phyloP scores from a whole-genome alignment of 1,140 invertebrate genomes.

The Bicyclus anynana region DNA sequence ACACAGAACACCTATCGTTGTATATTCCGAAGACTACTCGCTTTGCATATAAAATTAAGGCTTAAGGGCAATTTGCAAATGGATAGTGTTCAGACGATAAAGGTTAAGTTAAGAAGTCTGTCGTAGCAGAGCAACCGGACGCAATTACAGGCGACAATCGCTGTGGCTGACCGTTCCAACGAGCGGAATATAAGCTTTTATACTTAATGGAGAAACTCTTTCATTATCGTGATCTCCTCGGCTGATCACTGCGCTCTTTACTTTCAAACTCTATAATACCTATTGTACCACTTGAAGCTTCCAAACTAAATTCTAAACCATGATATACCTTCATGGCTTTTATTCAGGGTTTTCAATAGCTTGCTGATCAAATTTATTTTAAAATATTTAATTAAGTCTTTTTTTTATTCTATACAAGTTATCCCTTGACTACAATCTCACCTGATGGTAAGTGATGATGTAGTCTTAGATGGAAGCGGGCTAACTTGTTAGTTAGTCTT shows the following conservation, averaged over 20 bases:
- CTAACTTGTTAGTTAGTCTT: no score
- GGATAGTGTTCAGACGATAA: conserved; percentile 12
- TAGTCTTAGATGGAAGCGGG: no score
- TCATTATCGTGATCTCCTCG: conserved; percentile 53
- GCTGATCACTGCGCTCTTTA: conserved; percentile 14
- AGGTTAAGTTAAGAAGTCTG: conserved; percentile 25
- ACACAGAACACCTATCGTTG: conserved; percentile 1
- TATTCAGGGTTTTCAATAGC: no score
- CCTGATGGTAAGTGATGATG: no score
- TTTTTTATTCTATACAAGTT: no score
- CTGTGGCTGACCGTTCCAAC: conserved; percentile 45
- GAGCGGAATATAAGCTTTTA: conserved; percentile 56
- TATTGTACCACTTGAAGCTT: background rate
- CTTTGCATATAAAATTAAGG: conserved; percentile 26
- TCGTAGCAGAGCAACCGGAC: conserved; percentile 46
- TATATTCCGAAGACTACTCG: conserved; percentile 7
- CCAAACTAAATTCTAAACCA: background rate
- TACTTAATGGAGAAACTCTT: conserved; percentile 57
- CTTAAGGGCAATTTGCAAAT: conserved; percentile 26
- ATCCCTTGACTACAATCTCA: no score
- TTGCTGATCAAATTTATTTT: no score
- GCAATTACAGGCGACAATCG: conserved; percentile 66
- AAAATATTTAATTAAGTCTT: no score
- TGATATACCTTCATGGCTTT: no score
- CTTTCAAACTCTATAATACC: conserved; percentile 18